A percentile compares a stretch with the other conserved stretches of the same genome.
Conservation (phyloP, 2,113 vertebrate genomes). For the Bombycilla garrulus region DNA sequence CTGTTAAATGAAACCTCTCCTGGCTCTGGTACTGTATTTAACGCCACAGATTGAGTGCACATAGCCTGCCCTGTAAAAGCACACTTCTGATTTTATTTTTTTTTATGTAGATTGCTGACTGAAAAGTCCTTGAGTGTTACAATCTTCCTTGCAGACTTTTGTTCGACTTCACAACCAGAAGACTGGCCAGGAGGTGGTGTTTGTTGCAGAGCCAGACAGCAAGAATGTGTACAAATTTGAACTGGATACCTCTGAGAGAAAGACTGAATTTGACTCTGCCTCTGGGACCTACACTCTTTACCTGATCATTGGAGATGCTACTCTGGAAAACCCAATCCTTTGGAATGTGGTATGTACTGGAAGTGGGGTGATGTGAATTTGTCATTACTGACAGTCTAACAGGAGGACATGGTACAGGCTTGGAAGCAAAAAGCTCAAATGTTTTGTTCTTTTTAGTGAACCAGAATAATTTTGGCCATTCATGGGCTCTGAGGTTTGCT, state of each 20-base stretch:
- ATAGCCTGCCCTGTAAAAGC: neutral
- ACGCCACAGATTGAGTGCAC: neutral
- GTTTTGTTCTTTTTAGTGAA: neutral
- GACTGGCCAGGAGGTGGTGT: conserved; percentile 96
- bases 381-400: neutral
- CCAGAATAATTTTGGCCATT: neutral
- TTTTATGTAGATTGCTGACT: neutral
- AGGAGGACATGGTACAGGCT: neutral
- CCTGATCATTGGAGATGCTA: conserved; percentile 95
- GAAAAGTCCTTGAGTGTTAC: neutral
- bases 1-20: neutral
- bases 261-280: conserved; percentile 92
- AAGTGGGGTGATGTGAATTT: neutral
- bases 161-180: conserved; percentile 96
- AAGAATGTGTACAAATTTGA: conserved; percentile 98
- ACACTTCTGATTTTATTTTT: neutral
- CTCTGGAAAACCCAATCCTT: conserved; percentile 94
- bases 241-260: conserved; percentile 91
- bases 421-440: neutral
- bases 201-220: conserved; percentile 94
- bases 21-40: neutral
- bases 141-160: conserved; percentile 82
- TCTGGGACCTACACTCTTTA: conserved; percentile 94
- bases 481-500: neutral
- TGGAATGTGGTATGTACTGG: conserved; percentile 91